phyloP scores from a whole-genome alignment of 2,888 invertebrate genomes.

The Pristionchus exspectatus region DNA sequence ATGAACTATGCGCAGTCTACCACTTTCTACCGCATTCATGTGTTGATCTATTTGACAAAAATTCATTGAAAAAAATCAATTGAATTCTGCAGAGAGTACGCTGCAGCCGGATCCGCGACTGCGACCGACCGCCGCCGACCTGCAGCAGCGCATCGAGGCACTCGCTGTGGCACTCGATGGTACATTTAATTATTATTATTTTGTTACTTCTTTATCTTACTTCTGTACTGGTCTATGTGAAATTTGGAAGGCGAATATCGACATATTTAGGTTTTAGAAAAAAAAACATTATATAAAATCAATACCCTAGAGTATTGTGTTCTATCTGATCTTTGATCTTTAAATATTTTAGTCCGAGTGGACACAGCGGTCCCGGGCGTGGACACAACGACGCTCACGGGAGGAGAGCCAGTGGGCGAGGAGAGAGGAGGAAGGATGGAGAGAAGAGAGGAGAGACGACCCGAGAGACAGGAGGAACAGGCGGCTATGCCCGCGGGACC shows the following conservation, averaged over 20 bases:
- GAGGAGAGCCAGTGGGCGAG: slow-evolving; percentile 32
- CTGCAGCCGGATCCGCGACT: slow-evolving; percentile 86
- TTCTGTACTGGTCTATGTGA: neutral
- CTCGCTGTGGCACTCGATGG: slow-evolving; percentile 88
- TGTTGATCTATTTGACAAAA: too few species aligned
- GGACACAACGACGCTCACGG: slow-evolving; percentile 53
- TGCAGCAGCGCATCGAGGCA: slow-evolving; percentile 90
- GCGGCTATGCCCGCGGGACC: neutral
- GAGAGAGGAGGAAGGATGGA: neutral
- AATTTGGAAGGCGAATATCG: neutral
- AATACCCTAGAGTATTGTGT: slow-evolving; percentile 82
- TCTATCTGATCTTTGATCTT: neutral
- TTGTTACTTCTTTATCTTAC: neutral
- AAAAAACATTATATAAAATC: neutral
- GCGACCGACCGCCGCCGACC: slow-evolving; percentile 87
- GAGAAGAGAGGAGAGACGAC: neutral
- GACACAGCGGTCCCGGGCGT: slow-evolving; percentile 85
- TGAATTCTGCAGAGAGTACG: slow-evolving; percentile 80
- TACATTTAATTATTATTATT: neutral
- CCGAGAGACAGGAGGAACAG: neutral
- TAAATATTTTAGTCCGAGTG: slow-evolving; percentile 78
- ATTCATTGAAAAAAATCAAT: neutral
- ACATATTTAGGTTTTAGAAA: neutral
- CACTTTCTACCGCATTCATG: too few species aligned
- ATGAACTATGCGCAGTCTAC: too few species aligned